phyloP scores from a whole-genome alignment of 2,888 invertebrate species.

The Thalpophila matura region DNA sequence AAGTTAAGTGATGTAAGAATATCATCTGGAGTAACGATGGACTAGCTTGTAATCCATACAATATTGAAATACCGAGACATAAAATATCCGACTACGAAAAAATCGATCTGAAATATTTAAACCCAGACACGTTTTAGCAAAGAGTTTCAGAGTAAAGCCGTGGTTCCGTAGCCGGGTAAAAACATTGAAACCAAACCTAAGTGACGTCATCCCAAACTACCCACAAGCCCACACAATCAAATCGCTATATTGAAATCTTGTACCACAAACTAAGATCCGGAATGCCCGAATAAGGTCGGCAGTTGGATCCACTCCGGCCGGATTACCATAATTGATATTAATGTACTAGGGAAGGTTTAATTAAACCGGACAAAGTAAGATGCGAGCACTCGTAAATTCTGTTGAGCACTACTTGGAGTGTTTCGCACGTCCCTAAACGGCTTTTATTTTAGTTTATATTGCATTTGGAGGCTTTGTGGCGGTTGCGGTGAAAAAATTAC shows the following conservation, averaged over 20 bases:
- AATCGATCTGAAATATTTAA: too few species aligned
- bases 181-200: not conserved
- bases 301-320: slow-evolving; percentile 76
- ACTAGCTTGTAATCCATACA: too few species aligned
- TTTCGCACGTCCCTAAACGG: slow-evolving; percentile 60
- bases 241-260: slow-evolving; percentile 63
- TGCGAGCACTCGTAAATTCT: slow-evolving; percentile 74
- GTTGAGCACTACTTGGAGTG: slow-evolving; percentile 57
- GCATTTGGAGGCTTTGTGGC: slow-evolving; percentile 38
- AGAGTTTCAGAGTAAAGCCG: too few species aligned
- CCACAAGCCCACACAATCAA: slow-evolving; percentile 29
- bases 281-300: slow-evolving; percentile 71
- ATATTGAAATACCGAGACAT: too few species aligned
- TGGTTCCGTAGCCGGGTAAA: too few species aligned
- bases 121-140: too few species aligned
- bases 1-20: too few species aligned
- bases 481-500: slow-evolving; percentile 32
- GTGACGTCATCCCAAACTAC: not conserved
- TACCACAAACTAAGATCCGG: slow-evolving; percentile 60
- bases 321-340: slow-evolving; percentile 88
- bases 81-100: too few species aligned
- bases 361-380: slow-evolving; percentile 82
- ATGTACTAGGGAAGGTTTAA: slow-evolving; percentile 84
- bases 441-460: slow-evolving; percentile 65
- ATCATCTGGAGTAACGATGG: too few species aligned